phyloP scores from a whole-genome alignment of 2,797 vertebrate genomes.

The Tympanoctomys barrerae region DNA sequence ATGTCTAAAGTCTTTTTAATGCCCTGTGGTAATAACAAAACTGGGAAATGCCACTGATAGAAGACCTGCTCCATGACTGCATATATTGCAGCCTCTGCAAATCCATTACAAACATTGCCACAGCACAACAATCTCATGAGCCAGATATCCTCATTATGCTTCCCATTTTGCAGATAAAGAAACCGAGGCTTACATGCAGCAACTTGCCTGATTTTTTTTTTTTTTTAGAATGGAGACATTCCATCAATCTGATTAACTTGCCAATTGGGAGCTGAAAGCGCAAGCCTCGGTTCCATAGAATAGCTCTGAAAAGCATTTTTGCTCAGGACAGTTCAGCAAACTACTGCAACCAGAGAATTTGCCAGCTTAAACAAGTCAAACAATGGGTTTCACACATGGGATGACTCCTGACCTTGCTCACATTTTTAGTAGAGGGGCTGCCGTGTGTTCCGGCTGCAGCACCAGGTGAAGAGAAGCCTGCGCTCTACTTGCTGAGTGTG shows the following conservation, averaged over 20 bases:
- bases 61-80: background rate
- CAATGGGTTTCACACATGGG: constrained; percentile 44
- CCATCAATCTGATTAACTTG: constrained; percentile 42
- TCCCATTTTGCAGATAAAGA: constrained; percentile 49
- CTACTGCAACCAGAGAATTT: constrained; percentile 23
- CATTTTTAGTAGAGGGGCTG: background rate
- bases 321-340: constrained; percentile 36
- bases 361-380: constrained; percentile 34
- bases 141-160: background rate
- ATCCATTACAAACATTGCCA: background rate
- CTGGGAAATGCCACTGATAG: background rate
- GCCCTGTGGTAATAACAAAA: background rate
- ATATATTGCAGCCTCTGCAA: background rate
- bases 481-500: background rate
- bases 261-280: background rate
- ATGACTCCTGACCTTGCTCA: background rate
- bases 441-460: background rate
- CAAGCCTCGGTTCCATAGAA: background rate
- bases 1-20: background rate
- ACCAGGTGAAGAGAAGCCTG: background rate
- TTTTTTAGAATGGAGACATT: constrained; percentile 37
- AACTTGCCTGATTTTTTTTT: background rate
- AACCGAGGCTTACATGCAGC: background rate
- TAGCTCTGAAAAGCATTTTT: constrained; percentile 22
- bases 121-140: background rate